Evolutionary conservation across 2,113 vertebrate species (phyloP), one percentile per base, ranked within the genome.

Genomic region (Apistogramma diplotaenia): DNA sequence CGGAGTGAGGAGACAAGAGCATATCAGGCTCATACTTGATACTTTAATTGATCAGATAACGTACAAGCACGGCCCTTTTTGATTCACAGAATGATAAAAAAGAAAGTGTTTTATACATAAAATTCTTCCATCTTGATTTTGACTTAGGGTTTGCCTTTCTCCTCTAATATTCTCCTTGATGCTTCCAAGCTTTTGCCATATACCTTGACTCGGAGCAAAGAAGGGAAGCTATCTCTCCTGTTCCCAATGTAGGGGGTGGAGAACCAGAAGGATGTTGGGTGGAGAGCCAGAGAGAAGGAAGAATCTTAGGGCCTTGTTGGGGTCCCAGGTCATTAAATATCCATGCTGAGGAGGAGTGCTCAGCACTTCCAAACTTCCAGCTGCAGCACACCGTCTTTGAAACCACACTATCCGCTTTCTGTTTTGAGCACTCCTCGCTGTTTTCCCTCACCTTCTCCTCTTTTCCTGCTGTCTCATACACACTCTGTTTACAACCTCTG

Each of bases 301-400:
- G 76, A 61, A 76, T 91, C 76, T 70, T 25, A 23, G 65, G 85
- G 90, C 74, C 83, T 89, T 74, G 85, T 61, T 56, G 62, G 83
- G 87, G 88, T 93, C 91, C 91, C 89, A 86, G 89, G 81, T 84
- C 91, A 94, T 93, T 90, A 92, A 94, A 93, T 91, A 93, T 92
- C 92, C 76, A 94, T 92, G 89, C 72, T 58, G 85, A 91, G 91
- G 87, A 89, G 87, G 89, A 89, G 85, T 62, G 83, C 80, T 85
- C 65, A 33, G 71, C 83, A 89, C 73, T 85, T 89, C 82, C 89
- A 86, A 86, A 89, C 91, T 89, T 89, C 74, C 86, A 89, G 58
- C 89, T 77, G 67, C 84, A 88, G 75, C 83, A 65, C 75, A 78
- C 67, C 31, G 13, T 60, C 76, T 79, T 76, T 74, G 4, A 86